These are phyloP conservation scores for Peromyscus nudipes DNA, from an alignment of 2,797 vertebrate genomes.

Conservation along the genomic window DNA sequence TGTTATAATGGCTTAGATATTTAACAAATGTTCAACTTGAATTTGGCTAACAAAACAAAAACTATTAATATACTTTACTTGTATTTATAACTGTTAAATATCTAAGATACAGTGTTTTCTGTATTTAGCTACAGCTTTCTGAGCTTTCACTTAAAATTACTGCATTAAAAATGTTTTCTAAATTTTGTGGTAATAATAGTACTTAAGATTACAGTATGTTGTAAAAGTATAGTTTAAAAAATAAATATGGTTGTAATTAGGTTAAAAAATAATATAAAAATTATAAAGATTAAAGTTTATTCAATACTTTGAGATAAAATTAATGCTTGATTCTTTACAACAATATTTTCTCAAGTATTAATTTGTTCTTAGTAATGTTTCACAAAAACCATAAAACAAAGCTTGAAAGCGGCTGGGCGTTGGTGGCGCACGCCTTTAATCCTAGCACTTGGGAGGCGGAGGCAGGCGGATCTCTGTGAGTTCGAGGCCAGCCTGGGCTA, in stretches of 20 bases:
- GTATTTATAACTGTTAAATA: neutral
- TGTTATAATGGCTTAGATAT: neutral
- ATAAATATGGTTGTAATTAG: neutral
- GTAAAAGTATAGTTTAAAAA: neutral
- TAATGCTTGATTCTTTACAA: neutral
- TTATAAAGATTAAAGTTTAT: neutral
- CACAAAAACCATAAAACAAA: neutral
- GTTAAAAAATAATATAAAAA: neutral
- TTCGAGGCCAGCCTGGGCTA: too few relatives aligned
- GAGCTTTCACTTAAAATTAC: neutral
- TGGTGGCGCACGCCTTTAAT: too few relatives aligned
- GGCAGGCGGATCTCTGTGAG: too few relatives aligned
- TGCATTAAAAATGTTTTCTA: neutral
- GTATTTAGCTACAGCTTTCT: neutral
- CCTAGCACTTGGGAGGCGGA: too few relatives aligned
- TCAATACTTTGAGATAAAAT: neutral
- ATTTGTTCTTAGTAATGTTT: neutral
- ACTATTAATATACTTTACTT: neutral
- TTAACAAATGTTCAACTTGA: neutral
- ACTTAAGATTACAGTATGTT: neutral
- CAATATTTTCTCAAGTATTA: neutral
- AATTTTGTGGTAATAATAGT: neutral
- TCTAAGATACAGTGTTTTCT: neutral
- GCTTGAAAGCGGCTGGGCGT: too few relatives aligned
- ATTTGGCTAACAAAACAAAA: neutral